These are phyloP conservation scores for Andrena minutula DNA, from an alignment of 2,888 invertebrate species.

Conservation along the genomic window DNA sequence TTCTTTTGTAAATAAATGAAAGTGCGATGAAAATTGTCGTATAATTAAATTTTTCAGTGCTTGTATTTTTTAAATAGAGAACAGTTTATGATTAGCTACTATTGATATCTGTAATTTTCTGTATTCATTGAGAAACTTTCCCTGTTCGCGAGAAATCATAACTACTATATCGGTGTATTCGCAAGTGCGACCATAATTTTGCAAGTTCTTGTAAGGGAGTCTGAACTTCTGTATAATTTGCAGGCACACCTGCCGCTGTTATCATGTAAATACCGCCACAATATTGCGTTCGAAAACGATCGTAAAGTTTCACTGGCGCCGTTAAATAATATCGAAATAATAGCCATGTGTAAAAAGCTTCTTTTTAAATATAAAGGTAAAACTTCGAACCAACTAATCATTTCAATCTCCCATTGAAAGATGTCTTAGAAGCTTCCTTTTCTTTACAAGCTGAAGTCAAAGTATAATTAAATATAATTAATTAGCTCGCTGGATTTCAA, in stretches of 20 bases:
- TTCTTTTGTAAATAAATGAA: no score
- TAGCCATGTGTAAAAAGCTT: neutral
- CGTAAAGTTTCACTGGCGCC: neutral
- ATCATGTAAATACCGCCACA: slow-evolving; percentile 14
- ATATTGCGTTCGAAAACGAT: slow-evolving; percentile 2
- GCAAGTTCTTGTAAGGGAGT: slow-evolving; percentile 24
- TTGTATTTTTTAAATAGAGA: no score
- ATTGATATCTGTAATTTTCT: neutral
- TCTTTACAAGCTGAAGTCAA: no score
- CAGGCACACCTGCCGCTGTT: slow-evolving; percentile 17
- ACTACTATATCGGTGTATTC: slow-evolving; percentile 17
- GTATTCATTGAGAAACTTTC: neutral
- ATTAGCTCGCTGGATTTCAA: neutral
- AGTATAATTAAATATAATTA: no score
- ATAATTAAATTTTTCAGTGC: no score
- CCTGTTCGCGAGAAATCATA: slow-evolving; percentile 15
- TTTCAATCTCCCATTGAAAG: no score
- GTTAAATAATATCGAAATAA: neutral
- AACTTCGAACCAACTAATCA: no score
- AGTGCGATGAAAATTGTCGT: no score
- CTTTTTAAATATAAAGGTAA: neutral
- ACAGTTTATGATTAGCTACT: neutral
- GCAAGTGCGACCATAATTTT: slow-evolving; percentile 34
- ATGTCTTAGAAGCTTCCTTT: no score
- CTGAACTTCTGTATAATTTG: slow-evolving; percentile 31